A percentile compares a stretch with the other conserved stretches of the same genome.
phyloP scores from a whole-genome alignment of 2,888 invertebrate genomes.

The Mythimna lalbum region DNA sequence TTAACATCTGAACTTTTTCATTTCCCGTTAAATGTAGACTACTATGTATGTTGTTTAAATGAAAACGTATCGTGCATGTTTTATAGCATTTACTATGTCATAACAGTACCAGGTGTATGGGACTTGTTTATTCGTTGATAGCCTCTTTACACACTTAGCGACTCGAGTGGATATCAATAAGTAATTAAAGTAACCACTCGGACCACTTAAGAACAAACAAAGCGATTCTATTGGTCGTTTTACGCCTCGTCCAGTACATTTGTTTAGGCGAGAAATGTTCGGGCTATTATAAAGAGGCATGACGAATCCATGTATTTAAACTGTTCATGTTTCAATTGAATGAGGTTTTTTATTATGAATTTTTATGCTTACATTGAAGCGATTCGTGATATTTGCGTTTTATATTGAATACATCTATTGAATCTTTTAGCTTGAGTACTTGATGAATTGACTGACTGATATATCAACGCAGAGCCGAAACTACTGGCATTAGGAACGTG shows the following conservation, averaged over 20 bases:
- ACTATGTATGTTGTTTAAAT: neutral
- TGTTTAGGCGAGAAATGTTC: slow-evolving; percentile 64
- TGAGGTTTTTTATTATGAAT: slow-evolving; percentile 47
- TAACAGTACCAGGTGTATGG: slow-evolving; percentile 50
- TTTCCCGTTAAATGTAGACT: neutral
- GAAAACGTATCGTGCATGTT: neutral
- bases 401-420: neutral
- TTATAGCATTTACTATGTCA: slow-evolving; percentile 6
- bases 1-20: slow-evolving; percentile 21
- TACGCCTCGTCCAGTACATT: slow-evolving; percentile 60
- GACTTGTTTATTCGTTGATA: slow-evolving; percentile 59
- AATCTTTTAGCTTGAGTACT: neutral
- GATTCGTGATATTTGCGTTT: slow-evolving; percentile 22
- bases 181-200: slow-evolving; percentile 77
- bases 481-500: too few species aligned
- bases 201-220: slow-evolving; percentile 70
- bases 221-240: slow-evolving; percentile 65
- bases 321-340: slow-evolving; percentile 63
- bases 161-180: slow-evolving; percentile 69
- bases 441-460: neutral
- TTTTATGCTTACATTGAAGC: slow-evolving; percentile 36
- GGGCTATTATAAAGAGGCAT: slow-evolving; percentile 59
- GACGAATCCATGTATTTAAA: slow-evolving; percentile 62
- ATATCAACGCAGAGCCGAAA: too few species aligned
- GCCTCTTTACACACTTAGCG: slow-evolving; percentile 65